phyloP scores from a whole-genome alignment of 2,113 vertebrate genomes.

The Ceyx melanurus region DNA sequence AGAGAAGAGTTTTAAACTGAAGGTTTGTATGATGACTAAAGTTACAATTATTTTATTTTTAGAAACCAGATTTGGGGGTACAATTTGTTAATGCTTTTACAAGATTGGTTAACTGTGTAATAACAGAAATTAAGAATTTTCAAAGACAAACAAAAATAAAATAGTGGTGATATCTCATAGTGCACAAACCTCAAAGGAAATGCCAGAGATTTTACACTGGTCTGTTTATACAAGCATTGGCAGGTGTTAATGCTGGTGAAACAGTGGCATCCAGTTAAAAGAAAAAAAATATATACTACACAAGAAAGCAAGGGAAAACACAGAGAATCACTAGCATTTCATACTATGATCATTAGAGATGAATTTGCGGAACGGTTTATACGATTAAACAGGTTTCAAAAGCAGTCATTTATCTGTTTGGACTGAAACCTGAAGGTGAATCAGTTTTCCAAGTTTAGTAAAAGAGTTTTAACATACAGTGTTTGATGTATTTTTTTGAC shows the following conservation, averaged over 20 bases:
- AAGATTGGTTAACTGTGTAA: background rate
- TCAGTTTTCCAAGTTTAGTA: background rate
- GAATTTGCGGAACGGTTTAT: background rate
- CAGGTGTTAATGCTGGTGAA: background rate
- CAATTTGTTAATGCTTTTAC: background rate
- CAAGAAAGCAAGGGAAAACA: background rate
- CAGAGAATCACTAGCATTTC: background rate
- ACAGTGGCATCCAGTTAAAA: background rate
- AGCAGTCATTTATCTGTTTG: background rate
- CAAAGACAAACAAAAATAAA: background rate
- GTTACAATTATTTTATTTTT: background rate
- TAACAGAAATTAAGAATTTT: accelerated
- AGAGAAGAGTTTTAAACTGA: background rate
- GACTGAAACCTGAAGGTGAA: background rate
- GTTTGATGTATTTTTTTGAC: background rate
- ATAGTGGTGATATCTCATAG: accelerated
- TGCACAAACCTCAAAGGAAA: background rate
- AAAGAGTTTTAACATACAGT: background rate
- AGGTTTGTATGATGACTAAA: background rate
- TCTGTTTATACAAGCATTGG: background rate
- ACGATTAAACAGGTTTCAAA: background rate
- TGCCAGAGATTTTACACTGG: accelerated
- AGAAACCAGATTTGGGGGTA: background rate
- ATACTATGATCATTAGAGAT: background rate
- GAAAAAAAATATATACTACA: background rate